Conservation (phyloP, 2,797 vertebrate species). For the Morelia viridis region DNA sequence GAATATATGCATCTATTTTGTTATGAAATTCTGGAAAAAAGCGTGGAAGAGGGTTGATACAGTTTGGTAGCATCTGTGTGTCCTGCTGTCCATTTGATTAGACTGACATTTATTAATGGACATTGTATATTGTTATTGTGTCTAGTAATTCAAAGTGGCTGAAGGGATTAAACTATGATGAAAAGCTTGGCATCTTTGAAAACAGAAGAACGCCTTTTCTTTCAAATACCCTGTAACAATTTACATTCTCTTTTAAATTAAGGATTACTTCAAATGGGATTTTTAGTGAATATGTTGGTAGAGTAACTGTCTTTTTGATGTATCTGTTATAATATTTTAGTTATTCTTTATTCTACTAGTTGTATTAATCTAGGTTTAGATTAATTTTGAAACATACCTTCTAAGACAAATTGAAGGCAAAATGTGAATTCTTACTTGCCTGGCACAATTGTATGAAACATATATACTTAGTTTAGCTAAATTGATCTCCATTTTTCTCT, state of each 20-base stretch:
- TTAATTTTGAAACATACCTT: neutral
- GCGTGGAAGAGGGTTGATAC: neutral
- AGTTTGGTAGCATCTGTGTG: neutral
- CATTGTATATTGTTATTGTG: slow-evolving; percentile 21
- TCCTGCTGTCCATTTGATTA: neutral
- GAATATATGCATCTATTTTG: neutral
- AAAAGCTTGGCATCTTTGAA: neutral
- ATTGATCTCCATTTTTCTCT: fast-evolving
- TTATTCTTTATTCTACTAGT: neutral
- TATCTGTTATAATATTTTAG: neutral
- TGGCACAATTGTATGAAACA: slow-evolving; percentile 2
- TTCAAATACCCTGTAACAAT: neutral
- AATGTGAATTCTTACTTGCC: neutral
- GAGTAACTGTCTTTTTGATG: neutral
- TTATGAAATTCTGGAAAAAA: neutral
- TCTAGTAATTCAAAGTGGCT: slow-evolving; percentile 22
- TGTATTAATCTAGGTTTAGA: neutral
- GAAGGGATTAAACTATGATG: slow-evolving; percentile 5
- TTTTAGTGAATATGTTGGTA: neutral
- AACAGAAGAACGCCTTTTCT: neutral
- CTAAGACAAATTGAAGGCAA: neutral
- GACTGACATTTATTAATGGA: slow-evolving; percentile 15
- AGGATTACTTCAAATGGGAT: neutral
- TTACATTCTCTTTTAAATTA: neutral
- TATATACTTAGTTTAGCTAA: neutral